Percentiles rank a stretch among this genome's conserved stretches.
phyloP scores from a whole-genome alignment of 2,113 vertebrate genomes.

The Semnornis frantzii region DNA sequence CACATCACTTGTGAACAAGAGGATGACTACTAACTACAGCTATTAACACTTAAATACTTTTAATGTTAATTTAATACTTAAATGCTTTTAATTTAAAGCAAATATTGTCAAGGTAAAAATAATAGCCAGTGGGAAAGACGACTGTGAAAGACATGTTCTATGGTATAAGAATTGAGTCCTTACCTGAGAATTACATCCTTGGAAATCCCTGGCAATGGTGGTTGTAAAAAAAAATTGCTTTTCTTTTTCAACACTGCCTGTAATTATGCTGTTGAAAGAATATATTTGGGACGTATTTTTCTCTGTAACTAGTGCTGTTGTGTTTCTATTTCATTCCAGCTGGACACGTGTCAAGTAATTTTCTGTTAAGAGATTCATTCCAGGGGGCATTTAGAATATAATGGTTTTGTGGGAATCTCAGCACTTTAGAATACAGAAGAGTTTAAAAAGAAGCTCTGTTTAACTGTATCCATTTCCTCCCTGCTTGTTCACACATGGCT shows the following conservation, averaged over 20 bases:
- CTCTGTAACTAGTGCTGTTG: background rate
- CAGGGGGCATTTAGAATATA: background rate
- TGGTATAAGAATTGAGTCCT: background rate
- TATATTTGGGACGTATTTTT: background rate
- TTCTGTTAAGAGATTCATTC: background rate
- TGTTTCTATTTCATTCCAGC: background rate
- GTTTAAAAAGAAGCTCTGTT: background rate
- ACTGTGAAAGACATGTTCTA: background rate
- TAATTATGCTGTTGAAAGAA: background rate
- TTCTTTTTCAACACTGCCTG: background rate
- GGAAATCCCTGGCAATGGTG: background rate
- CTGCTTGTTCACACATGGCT: background rate
- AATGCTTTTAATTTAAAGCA: background rate
- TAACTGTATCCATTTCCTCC: background rate
- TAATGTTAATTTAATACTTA: background rate
- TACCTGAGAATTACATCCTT: background rate
- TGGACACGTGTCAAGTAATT: background rate
- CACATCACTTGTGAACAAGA: background rate
- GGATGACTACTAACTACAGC: background rate
- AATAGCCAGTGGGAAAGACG: background rate
- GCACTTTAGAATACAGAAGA: background rate
- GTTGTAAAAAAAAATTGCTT: background rate
- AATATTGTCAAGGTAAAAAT: background rate
- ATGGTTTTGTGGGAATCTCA: background rate
- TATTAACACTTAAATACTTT: background rate